Percentiles rank a stretch among this genome's conserved stretches.
These are phyloP conservation scores for Acleris cristana DNA, from an alignment of 2,888 invertebrate genomes.

Conservation along the genomic window DNA sequence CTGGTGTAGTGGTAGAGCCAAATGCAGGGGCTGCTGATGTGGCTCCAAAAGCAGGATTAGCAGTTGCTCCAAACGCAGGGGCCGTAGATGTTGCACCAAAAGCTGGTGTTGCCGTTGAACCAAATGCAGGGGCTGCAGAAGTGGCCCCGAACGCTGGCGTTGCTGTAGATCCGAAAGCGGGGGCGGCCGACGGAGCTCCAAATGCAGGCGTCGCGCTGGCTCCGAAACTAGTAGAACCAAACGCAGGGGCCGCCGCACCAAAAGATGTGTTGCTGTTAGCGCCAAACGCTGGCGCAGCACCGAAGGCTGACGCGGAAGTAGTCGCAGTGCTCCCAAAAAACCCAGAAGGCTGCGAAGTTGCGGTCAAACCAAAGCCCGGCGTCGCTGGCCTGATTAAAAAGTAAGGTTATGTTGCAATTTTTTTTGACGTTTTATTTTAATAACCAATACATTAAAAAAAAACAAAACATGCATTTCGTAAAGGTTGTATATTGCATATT, in stretches of 20 bases:
- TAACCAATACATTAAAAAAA: not conserved
- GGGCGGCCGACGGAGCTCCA: conserved; percentile 52
- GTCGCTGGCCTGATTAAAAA: conserved; percentile 62
- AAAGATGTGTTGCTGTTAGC: conserved; percentile 44
- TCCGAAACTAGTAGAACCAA: conserved; percentile 39
- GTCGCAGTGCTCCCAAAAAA: conserved; percentile 63
- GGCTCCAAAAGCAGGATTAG: conserved; percentile 54
- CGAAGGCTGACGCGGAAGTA: conserved; percentile 51
- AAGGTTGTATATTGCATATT: conserved; percentile 37
- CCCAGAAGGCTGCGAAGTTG: conserved; percentile 64
- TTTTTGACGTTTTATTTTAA: conserved; percentile 9
- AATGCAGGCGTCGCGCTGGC: conserved; percentile 47
- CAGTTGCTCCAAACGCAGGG: conserved; percentile 53
- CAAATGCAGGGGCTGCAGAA: conserved; percentile 50
- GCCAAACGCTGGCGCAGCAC: conserved; percentile 40
- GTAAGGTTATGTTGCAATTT: conserved; percentile 45
- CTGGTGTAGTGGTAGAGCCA: conserved; percentile 44
- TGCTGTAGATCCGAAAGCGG: conserved; percentile 38
- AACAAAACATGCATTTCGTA: not conserved
- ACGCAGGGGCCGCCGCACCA: conserved; percentile 45
- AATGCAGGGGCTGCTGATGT: conserved; percentile 51
- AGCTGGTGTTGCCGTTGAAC: conserved; percentile 48
- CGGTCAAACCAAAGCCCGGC: conserved; percentile 64
- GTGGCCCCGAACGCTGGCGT: conserved; percentile 51
- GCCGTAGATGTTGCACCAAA: conserved; percentile 49